Percentiles rank a stretch among this genome's conserved stretches.
phyloP scores from a whole-genome alignment of 2,888 invertebrate genomes.

The Ichneumoninae sp. region DNA sequence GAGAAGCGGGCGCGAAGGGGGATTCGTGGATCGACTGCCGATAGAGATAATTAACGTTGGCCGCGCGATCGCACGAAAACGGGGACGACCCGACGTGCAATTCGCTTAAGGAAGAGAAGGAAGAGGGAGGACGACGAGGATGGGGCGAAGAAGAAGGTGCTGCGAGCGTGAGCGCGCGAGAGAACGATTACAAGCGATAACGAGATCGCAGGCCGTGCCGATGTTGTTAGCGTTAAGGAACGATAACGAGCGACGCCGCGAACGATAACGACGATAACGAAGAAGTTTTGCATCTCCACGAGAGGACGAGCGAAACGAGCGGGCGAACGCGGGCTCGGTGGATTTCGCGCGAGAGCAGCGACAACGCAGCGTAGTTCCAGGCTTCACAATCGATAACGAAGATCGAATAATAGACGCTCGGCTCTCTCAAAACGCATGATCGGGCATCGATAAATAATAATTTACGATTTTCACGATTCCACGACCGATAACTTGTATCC shows the following conservation, averaged over 20 bases:
- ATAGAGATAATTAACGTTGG: slow-evolving; percentile 83
- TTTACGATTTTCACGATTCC: neutral
- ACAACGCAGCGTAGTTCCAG: slow-evolving; percentile 8
- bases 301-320: slow-evolving; percentile 50
- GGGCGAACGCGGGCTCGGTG: neutral
- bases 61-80: slow-evolving; percentile 81
- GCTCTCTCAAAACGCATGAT: slow-evolving; percentile 12
- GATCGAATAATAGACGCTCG: slow-evolving; percentile 17
- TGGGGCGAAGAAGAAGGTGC: neutral
- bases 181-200: slow-evolving; percentile 78
- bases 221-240: slow-evolving; percentile 83
- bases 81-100: slow-evolving; percentile 74
- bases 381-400: slow-evolving; percentile 34
- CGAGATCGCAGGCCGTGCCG: slow-evolving; percentile 76
- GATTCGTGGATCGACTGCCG: slow-evolving; percentile 69
- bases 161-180: slow-evolving; percentile 55
- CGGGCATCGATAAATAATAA: slow-evolving; percentile 8
- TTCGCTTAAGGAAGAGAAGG: slow-evolving; percentile 71
- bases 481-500: neutral
- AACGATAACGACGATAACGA: slow-evolving; percentile 77
- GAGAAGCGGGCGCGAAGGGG: slow-evolving; percentile 40
- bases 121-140: neutral
- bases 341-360: slow-evolving; percentile 3
- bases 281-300: slow-evolving; percentile 68
- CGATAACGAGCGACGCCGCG: slow-evolving; percentile 72